Conservation (phyloP, 2,113 vertebrate genomes). For the Edolisoma coerulescens region DNA sequence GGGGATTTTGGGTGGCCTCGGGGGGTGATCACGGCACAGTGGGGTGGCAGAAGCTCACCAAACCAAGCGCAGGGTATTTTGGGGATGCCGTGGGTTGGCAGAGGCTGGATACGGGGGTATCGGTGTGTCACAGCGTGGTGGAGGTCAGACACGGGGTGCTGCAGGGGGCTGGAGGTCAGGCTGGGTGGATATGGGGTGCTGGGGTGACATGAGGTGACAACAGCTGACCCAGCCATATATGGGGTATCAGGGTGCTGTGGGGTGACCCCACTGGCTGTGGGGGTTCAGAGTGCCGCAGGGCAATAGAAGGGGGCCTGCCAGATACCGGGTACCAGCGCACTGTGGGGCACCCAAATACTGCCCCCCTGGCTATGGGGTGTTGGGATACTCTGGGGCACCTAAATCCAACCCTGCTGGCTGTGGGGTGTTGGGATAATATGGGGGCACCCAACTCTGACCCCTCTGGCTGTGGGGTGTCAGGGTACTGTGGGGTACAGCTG, state of each 20-base stretch:
- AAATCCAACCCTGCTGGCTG: background rate
- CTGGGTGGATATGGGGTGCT: background rate
- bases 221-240: background rate
- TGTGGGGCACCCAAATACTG: background rate
- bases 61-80: background rate
- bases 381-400: background rate
- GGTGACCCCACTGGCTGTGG: too few species aligned
- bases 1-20: background rate
- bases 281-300: background rate
- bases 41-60: background rate
- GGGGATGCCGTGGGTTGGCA: background rate
- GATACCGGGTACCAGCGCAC: rapidly evolving
- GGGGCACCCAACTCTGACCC: rapidly evolving
- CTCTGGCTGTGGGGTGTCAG: background rate
- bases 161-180: background rate
- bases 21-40: background rate
- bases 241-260: background rate
- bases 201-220: background rate
- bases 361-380: background rate
- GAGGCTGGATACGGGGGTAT: rapidly evolving
- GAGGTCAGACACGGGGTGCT: background rate
- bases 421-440: background rate
- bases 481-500: background rate
- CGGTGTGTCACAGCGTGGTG: rapidly evolving
- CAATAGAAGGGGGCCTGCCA: too few species aligned